Evolutionary conservation across 1,140 invertebrate species (phyloP), one percentile per base, ranked within the genome.

Genomic region (Acyrthosiphon pisum): DNA sequence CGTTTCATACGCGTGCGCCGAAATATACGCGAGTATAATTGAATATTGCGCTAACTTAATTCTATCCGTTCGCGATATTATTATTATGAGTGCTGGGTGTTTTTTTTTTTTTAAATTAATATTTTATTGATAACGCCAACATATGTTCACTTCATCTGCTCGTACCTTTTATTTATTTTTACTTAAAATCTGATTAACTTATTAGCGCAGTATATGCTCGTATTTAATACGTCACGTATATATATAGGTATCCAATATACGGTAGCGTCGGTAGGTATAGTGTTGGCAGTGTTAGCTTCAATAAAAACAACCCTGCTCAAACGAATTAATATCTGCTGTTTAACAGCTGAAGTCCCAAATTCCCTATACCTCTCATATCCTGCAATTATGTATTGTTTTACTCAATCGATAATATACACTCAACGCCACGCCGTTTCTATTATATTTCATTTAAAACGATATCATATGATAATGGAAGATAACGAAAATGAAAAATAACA

Each of bases 81-180:
- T 68, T 68, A 14, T n/a, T 50, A 50, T 22, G 20, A 53, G 22
- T 53, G 20, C 48, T 18, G 9, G 48, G 14, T 20, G 18, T 50
- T 50, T 6, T 50, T 50, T 48, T 48, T 48, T 48, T 48, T 41
- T 41, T 41, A n/a, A 68, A 68, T n/a, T n/a, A n/a, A 76, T n/a
- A n/a, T 76, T 76, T 18, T 2, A n/a, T 76, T n/a, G 14, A n/a
- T 76, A 76, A 76, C 60, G 18, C n/a, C 30, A 76, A 76, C 14
- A 76, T 76, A 0, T 18, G n/a, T 76, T 76, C 14, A 18, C 60
- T n/a, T 35, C 30, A 18, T 60, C 9, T 23, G 6, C 4, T 76
- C n/a, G 14, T 76, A 76, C n/a, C 60, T 76, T 76, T 76, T 76
- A n/a, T 76, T 76, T n/a, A 76, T n/a, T 76, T 30, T 76, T 76